Conservation (phyloP, 2,888 invertebrate species). For the Chalcosyrphus nemorum region DNA sequence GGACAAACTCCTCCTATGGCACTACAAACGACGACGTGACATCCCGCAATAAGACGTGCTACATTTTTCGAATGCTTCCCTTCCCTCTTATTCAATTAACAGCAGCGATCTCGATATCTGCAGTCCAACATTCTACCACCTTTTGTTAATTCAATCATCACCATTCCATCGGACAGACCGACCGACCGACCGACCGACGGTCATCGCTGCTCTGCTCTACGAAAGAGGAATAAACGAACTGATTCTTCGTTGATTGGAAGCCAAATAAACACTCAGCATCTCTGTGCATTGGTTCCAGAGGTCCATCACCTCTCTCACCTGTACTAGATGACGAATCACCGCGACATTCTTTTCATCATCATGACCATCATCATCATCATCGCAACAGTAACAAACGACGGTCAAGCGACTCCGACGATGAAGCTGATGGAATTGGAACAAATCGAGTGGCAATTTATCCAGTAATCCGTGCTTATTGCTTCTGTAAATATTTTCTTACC, state of each 20-base stretch:
- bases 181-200: slow-evolving; percentile 4
- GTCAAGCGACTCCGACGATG: slow-evolving; percentile 26
- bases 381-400: not conserved
- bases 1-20: slow-evolving; percentile 26
- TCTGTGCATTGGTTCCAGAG: slow-evolving; percentile 18
- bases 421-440: slow-evolving; percentile 41
- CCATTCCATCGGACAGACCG: slow-evolving; percentile 43
- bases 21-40: slow-evolving; percentile 56
- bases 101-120: slow-evolving; percentile 52
- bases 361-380: slow-evolving; percentile 36
- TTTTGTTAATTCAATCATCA: slow-evolving; percentile 73
- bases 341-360: slow-evolving; percentile 57
- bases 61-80: slow-evolving; percentile 64
- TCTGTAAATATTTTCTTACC: slow-evolving; percentile 69
- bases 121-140: slow-evolving; percentile 66
- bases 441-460: slow-evolving; percentile 63
- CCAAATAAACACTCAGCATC: slow-evolving; percentile 62
- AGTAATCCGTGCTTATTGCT: slow-evolving; percentile 70
- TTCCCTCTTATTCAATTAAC: slow-evolving; percentile 72
- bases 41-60: slow-evolving; percentile 59
- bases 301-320: slow-evolving; percentile 62
- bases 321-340: slow-evolving; percentile 53
- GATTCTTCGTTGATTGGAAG: slow-evolving; percentile 72
- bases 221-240: slow-evolving; percentile 68
- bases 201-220: slow-evolving; percentile 4